Evolutionary conservation across 2,888 invertebrate genomes (phyloP), one percentile per base, ranked within the genome.

Genomic region (Ornithoptera priamus): DNA sequence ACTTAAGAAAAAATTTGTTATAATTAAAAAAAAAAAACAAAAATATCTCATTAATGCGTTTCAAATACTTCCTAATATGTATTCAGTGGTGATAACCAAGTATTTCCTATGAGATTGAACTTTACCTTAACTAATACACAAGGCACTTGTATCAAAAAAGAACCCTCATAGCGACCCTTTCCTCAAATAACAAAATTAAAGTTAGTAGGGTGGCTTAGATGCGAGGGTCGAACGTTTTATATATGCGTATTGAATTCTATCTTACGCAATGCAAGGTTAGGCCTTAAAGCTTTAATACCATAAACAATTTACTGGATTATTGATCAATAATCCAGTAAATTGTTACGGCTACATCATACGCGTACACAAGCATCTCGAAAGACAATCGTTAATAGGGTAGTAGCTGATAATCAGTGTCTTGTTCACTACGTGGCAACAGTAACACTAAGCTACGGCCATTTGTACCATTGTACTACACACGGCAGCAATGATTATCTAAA

Each of bases 161-260:
- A 69, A 72, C 67, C 78, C 79, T 77, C 75, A 81, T 81, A 83
- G 77, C 79, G 75, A 76, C 76, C 76, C 77, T 85, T 85, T 85
- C 86, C 85, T 83, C 80, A 83, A 85, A 88, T 87, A 87, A 85
- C 83, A 81, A 84, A 88, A 90, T 89, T 86, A 87, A 88, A 85
- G 88, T 90, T 87, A 88, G 84, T 89, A 85, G 90, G 90, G 90
- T 89, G 87, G 80, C 80, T 80, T 72, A 85, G 87, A 85, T 85
- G 84, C 80, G 81, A 80, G 86, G 86, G 87, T 81, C 56, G 67
- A 20, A 36, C 24, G 22, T 62, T 59, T 59, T 67, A 22, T 69
- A 71, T 46, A 70, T 67, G 65, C 65, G 30, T 60, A 59, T 57
- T 57, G 17, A 65, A 22, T 57, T 62, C 10, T 73, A 69, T 73